Conservation (phyloP, 2,113 vertebrate species). For the Lagopus leucura region DNA sequence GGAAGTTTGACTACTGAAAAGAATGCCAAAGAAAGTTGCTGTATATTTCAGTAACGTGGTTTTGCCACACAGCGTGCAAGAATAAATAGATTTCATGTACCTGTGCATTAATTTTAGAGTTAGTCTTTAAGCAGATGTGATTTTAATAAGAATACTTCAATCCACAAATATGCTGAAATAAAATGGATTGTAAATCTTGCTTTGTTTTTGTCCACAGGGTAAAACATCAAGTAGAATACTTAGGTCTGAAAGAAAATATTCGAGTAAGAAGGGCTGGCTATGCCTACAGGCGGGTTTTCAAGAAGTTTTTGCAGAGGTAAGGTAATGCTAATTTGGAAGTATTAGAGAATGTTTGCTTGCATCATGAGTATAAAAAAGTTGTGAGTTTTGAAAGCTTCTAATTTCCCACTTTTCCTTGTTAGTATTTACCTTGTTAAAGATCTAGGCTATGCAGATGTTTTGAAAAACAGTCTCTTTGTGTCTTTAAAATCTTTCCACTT, state of each 20-base stretch:
- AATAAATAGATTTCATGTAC: neutral
- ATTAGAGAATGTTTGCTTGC: neutral
- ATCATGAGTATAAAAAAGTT: neutral
- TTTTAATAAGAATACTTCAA: neutral
- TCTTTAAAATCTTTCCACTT: neutral
- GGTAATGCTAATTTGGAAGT: neutral
- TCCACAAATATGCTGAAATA: neutral
- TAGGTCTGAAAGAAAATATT: slow-evolving; percentile 97
- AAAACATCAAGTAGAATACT: slow-evolving; percentile 97
- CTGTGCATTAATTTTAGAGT: neutral
- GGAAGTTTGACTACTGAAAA: neutral
- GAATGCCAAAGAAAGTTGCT: neutral
- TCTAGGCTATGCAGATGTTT: neutral
- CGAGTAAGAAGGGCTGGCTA: slow-evolving; percentile 96
- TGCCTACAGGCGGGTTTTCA: slow-evolving; percentile 92
- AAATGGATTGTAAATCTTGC: neutral
- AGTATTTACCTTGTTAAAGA: neutral
- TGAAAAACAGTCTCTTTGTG: neutral
- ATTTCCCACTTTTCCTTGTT: neutral
- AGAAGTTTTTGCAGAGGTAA: slow-evolving; percentile 97
- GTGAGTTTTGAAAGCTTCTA: neutral
- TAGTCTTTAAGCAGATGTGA: neutral
- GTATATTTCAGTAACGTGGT: neutral
- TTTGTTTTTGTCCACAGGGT: slow-evolving; percentile 80
- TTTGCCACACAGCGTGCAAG: neutral